phyloP scores from a whole-genome alignment of 1,140 invertebrate genomes.

The Chionoecetes opilio region DNA sequence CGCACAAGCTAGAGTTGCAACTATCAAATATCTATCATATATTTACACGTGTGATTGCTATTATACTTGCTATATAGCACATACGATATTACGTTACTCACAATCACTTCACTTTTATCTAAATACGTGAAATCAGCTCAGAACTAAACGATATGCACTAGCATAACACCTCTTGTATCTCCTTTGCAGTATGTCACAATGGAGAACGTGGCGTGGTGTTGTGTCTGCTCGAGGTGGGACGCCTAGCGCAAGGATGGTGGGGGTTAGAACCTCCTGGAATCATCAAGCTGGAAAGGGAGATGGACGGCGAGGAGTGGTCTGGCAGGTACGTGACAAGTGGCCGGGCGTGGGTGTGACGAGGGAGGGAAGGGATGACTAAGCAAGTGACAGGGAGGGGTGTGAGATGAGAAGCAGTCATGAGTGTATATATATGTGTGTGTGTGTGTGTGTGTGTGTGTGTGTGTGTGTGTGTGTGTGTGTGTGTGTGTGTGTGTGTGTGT shows the following conservation, averaged over 20 bases:
- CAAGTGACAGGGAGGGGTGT: not conserved
- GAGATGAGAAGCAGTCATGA: not conserved
- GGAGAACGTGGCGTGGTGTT: slow-evolving; percentile 93
- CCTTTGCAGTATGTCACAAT: slow-evolving; percentile 89
- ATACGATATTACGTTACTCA: too few species aligned
- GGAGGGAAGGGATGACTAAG: not conserved
- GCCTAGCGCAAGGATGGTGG: slow-evolving; percentile 90
- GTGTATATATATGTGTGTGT: not conserved
- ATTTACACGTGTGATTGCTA: too few species aligned
- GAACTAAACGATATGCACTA: too few species aligned
- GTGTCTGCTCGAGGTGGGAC: slow-evolving; percentile 94
- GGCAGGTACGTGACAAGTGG: slow-evolving; percentile 83
- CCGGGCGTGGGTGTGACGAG: slow-evolving; percentile 69
- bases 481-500: slow-evolving; percentile 2
- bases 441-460: slow-evolving; percentile 79
- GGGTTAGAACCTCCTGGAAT: slow-evolving; percentile 94
- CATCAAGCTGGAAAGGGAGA: slow-evolving; percentile 95
- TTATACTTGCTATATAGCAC: too few species aligned
- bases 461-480: not conserved
- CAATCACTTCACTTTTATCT: too few species aligned
- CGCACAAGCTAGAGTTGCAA: too few species aligned
- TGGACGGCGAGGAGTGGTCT: slow-evolving; percentile 86
- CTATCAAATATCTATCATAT: too few species aligned
- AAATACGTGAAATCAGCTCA: too few species aligned
- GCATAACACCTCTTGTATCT: slow-evolving; percentile 2